Evolutionary conservation across 2,888 invertebrate species (phyloP).

Genomic region (Chrysotoxum bicinctum): DNA sequence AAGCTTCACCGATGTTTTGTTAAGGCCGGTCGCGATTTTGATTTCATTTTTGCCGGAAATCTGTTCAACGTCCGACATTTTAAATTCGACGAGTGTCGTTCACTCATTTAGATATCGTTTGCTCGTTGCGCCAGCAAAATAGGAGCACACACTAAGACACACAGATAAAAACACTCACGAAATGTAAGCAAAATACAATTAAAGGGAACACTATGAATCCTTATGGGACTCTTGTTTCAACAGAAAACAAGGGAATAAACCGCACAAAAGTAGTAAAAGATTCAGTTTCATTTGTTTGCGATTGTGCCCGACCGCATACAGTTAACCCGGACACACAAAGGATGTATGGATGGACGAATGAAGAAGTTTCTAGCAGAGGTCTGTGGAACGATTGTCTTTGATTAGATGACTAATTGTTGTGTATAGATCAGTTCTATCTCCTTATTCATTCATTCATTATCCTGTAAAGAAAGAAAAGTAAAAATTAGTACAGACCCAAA

Average conservation of each 20-base stretch:
- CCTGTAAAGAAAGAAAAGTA: slow-evolving; percentile 49
- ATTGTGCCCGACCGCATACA: slow-evolving; percentile 30
- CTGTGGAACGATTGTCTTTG: slow-evolving; percentile 8
- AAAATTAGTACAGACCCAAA: slow-evolving; percentile 39
- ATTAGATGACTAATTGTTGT: slow-evolving; percentile 27
- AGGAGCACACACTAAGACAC: slow-evolving; percentile 7
- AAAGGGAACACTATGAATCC: slow-evolving; percentile 2
- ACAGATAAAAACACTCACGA: slow-evolving; percentile 33
- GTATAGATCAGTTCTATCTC: slow-evolving; percentile 6
- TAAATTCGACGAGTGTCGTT: slow-evolving; percentile 76
- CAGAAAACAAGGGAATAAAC: not conserved
- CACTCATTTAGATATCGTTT: slow-evolving; percentile 74
- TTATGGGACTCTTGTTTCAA: slow-evolving; percentile 22
- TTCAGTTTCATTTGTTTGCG: slow-evolving; percentile 58
- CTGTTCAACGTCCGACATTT: slow-evolving; percentile 82
- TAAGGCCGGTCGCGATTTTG: slow-evolving; percentile 74
- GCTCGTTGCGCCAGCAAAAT: slow-evolving; percentile 63
- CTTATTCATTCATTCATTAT: slow-evolving; percentile 34
- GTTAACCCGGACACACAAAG: not conserved
- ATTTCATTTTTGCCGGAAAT: slow-evolving; percentile 77
- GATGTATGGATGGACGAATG: not conserved
- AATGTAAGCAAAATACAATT: slow-evolving; percentile 43
- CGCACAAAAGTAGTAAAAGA: slow-evolving; percentile 23
- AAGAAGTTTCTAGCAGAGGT: not conserved
- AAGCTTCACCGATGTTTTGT: slow-evolving; percentile 71